Evolutionary conservation across 1,140 invertebrate species (phyloP), one percentile per base, ranked within the genome.

Genomic region (Nomia melanderi): DNA sequence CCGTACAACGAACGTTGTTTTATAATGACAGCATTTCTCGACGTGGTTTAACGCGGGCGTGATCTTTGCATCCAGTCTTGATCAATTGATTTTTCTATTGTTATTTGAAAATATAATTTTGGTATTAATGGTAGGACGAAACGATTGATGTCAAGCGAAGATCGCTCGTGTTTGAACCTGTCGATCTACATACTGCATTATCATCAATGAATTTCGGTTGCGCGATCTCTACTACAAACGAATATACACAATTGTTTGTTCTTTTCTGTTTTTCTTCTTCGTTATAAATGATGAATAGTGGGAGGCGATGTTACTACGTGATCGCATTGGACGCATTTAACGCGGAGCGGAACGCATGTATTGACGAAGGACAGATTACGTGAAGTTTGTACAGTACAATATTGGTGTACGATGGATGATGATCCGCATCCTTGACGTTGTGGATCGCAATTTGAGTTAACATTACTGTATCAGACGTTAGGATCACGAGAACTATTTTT

Each of bases 401-500:
- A 36, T 57, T 6, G 1, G n/a, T n/a, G 5, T 0, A 33, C 27
- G 4, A 17, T 14, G 14, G 5, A n/a, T 36, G 11, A 20, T 41
- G 53, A 47, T 41, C 27, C 23, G 20, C 29, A 9, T 47, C n/a
- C 5, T 5, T 7, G 14, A 25, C 4, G 39, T 3, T 3, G 36
- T 14, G 12, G 17, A 11, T 56, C 39, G 47, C 62, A 56, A 23
- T 9, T 50, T 17, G 29, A 36, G 53, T 74, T 33, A 56, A 8
- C 29, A 25, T 50, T 73, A 39, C 12, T 33, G 14, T n/a, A n/a
- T n/a, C n/a, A n/a, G 39, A 69, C 20, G 29, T 6, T 67, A 33
- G 54, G 63, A 47, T 36, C n/a, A 20, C 36, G 25, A 63, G n/a
- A 76, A 3, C 23, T 41, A 12, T 70, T 57, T 39, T 69, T 29